These are phyloP conservation scores for Thymelicus lineola DNA, from an alignment of 2,888 invertebrate genomes.

Conservation along the genomic window DNA sequence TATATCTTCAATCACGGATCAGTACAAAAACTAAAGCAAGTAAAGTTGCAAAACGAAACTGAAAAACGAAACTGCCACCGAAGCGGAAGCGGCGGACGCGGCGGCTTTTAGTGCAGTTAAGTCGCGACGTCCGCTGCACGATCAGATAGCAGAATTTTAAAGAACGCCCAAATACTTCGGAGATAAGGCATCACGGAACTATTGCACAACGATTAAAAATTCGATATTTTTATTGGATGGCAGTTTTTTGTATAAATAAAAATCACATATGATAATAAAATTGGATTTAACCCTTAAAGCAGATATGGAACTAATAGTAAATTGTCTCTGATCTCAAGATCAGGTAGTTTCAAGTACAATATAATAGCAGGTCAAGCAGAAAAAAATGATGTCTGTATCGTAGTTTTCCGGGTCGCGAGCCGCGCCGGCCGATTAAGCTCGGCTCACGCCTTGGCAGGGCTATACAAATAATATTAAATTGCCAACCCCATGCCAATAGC, in stretches of 20 bases:
- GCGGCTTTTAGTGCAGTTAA: conserved; percentile 16
- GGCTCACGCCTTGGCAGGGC: conserved; percentile 68
- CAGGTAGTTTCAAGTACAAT: not conserved
- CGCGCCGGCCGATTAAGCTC: conserved; percentile 60
- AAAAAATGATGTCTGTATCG: conserved; percentile 42
- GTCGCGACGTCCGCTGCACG: conserved; percentile 29
- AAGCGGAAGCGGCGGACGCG: conserved; percentile 5
- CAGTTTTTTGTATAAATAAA: too few species aligned
- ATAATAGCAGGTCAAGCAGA: conserved; percentile 21
- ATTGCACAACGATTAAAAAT: not conserved
- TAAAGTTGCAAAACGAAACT: not conserved
- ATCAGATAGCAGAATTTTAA: conserved; percentile 26
- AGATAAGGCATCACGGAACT: conserved; percentile 19
- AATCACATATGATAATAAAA: too few species aligned
- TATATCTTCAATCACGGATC: not conserved
- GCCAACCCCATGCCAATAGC: conserved; percentile 77
- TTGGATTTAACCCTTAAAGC: too few species aligned
- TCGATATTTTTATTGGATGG: not conserved
- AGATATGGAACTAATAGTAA: too few species aligned
- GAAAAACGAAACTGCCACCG: not conserved
- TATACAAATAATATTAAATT: conserved; percentile 83
- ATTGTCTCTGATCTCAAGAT: not conserved
- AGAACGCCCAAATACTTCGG: conserved; percentile 18
- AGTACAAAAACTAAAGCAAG: not conserved
- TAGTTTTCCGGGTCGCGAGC: conserved; percentile 66